Base-by-base conservation (phyloP, 2,797 vertebrate genomes). In the Coendou prehensilis region DNA sequence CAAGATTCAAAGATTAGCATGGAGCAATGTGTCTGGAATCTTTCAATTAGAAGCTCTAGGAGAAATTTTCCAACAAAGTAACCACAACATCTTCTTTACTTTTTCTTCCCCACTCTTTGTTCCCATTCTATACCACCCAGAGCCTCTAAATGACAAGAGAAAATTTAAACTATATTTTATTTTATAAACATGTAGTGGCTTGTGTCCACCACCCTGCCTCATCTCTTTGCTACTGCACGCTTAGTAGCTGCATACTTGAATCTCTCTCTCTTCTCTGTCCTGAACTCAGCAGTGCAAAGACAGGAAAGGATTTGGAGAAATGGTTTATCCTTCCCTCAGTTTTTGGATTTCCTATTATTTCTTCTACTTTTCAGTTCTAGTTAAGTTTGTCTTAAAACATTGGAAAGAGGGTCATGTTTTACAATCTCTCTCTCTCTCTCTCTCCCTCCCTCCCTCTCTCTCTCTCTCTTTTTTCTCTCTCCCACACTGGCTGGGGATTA, bases 1-100 rank as follows among this genome's bases (percentile, higher is more conserved):
- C 80, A 83, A 92, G 13, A 81, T 47, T 82, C 33, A 89, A 52
- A 93, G 28, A 71, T 93, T 94, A 95, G 79, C 37, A 84, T 17
- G 52, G 23, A 63, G n/a, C 6, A 11, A 10, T 47, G 28, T 10
- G 67, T 82, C 57, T 82, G 30, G 78, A 67, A 83, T 28, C 0
- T 22, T 59, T 33, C 37, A 54, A 6, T 26, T 15, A 75, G 28
- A 93, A 26, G 9, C 28, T 52, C 50, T 54, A 61, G 10, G 28
- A 91, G 67, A 86, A 30, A 22, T 50, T 81, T 81, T 50, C 50
- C 8, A 54, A 2, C 18, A 18, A n/a, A 47, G 8, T 59, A 87
- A 30, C 33, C 33, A 84, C 45, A 26, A 75, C 6, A 0, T 1
- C 33, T 52, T 41, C 41, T 56, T 50, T 2, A 54, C 0, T 37